Evolutionary conservation across 2,797 vertebrate genomes (phyloP), one percentile per base, ranked within the genome.

Genomic region (Xenentodon cancila): DNA sequence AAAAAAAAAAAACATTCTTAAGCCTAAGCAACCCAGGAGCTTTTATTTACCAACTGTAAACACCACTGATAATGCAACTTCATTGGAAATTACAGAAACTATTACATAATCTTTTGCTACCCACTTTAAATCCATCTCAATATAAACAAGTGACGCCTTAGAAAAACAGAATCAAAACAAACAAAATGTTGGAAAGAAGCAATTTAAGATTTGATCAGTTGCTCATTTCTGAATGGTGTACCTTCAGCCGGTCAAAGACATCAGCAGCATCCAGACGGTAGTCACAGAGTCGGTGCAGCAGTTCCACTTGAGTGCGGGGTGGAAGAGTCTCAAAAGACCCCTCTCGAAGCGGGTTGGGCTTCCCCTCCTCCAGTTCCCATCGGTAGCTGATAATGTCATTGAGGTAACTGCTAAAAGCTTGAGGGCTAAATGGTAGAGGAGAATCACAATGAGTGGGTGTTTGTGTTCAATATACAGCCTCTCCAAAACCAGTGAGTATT

Each of bases 341-440:
- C 51, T 96, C 94, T 42, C 94, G 81, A 40, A 99, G 87, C 0
- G 97, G 98, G 88, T 99, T 99, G 59, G 97, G 95, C 49, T 98
- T 97, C 43, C 98, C 98, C 84, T 99, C 98, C 71, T 99, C 97
- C 72, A 98, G 91, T 82, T 98, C 97, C 97, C 97, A 99, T 45
- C 97, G 94, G 81, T 98, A 98, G 90, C 93, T 99, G 84, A 99
- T 98, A 85, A 99, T 98, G 91, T 99, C 98, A 46, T 99, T 95
- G 74, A 99, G 92, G 90, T 99, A 99, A 77, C 94, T 91, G 84
- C 96, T 95, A 81, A 95, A 98, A 0, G 95, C 95, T 90, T 97
- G 92, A 22, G 95, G 92, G 72, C 98, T 99, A 62, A 42, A 73
- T 40, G 27, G 50, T 9, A 19, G 17, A 68, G 49, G 13, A n/a